A percentile compares a stretch with the other conserved stretches of the same genome.
phyloP scores from a whole-genome alignment of 2,888 invertebrate genomes.

The Xanthorhoe spadicearia region DNA sequence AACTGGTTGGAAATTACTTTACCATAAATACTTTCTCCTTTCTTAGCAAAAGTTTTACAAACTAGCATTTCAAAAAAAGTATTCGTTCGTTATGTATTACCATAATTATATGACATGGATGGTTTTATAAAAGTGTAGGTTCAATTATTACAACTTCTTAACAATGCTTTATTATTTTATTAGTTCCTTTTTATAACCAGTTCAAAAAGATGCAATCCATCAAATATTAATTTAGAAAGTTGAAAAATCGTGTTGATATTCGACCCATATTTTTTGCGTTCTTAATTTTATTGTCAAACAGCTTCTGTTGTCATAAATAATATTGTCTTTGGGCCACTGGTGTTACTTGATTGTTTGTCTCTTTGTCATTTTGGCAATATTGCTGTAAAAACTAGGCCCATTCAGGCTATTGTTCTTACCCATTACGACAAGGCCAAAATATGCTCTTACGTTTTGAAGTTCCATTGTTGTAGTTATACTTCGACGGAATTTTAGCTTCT shows the following conservation, averaged over 20 bases:
- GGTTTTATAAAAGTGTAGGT: background rate
- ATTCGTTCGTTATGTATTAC: no score
- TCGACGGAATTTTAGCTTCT: constrained; percentile 12
- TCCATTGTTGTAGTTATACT: constrained; percentile 22
- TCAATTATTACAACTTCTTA: background rate
- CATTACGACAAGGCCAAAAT: constrained; percentile 49
- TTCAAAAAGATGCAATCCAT: constrained; percentile 34
- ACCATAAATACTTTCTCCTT: background rate
- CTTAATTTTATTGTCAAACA: constrained; percentile 61
- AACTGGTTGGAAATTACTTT: background rate
- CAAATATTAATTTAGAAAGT: constrained; percentile 44
- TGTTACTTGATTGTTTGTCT: constrained; percentile 71
- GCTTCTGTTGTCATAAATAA: constrained; percentile 77
- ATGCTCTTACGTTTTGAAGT: constrained; percentile 26
- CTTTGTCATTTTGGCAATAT: constrained; percentile 67
- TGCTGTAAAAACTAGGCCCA: constrained; percentile 64
- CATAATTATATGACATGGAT: no score
- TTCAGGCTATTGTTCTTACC: constrained; percentile 55
- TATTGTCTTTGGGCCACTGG: constrained; percentile 75
- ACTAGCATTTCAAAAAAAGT: no score
- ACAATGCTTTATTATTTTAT: background rate
- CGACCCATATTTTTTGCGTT: constrained; percentile 55
- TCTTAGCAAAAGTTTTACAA: background rate
- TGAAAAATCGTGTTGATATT: constrained; percentile 40
- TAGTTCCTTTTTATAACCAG: background rate